Percentiles rank a stretch among this genome's conserved stretches.
Evolutionary conservation across 1,140 invertebrate species (phyloP).

Genomic region (Dendrolimus punctatus): DNA sequence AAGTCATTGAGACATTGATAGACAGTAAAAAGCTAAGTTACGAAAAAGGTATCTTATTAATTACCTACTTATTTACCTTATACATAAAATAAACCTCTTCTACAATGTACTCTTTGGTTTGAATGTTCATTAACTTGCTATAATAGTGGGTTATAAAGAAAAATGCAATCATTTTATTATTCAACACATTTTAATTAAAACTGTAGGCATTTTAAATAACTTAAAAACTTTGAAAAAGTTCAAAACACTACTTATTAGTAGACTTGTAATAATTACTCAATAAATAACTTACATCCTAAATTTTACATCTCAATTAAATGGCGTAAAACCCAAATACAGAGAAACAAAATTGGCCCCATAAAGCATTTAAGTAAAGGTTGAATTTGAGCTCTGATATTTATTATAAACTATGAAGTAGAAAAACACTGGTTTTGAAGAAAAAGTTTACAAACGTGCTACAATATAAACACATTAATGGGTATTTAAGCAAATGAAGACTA

Average conservation of each 20-base stretch:
- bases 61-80: too few species aligned
- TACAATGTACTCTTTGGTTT: too few species aligned
- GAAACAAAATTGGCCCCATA: conserved; percentile 61
- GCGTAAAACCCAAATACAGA: conserved; percentile 31
- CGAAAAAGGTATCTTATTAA: too few species aligned
- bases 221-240: conserved; percentile 65
- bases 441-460: conserved; percentile 52
- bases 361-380: conserved; percentile 35
- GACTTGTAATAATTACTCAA: conserved; percentile 43
- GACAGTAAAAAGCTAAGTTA: too few species aligned
- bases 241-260: conserved; percentile 55
- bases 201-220: conserved; percentile 54
- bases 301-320: conserved; percentile 36
- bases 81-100: too few species aligned
- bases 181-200: conserved; percentile 67
- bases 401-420: conserved; percentile 21
- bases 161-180: conserved; percentile 24
- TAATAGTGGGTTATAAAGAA: not conserved
- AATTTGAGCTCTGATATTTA: conserved; percentile 30
- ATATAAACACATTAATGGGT: too few species aligned
- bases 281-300: conserved; percentile 63
- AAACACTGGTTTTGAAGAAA: conserved; percentile 35
- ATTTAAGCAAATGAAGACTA: conserved; percentile 61
- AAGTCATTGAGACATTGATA: too few species aligned
- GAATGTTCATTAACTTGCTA: too few species aligned